phyloP scores from a whole-genome alignment of 2,888 invertebrate species.

The Rotaria macrura region DNA sequence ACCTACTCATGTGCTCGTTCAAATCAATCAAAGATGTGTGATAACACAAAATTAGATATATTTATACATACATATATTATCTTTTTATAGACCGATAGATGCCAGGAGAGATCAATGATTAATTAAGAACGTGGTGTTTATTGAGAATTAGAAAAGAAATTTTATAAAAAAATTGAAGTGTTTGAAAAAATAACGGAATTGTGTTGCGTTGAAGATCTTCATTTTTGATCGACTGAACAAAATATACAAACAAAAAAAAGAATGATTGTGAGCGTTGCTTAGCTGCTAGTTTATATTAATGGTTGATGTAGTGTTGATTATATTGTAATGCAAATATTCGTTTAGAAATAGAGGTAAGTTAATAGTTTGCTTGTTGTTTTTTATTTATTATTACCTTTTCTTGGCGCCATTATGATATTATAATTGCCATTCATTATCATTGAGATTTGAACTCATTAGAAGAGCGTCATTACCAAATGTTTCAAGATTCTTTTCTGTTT shows the following conservation, averaged over 20 bases:
- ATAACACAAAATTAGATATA: too few species aligned
- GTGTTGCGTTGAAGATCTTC: not conserved
- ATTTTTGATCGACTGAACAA: not conserved
- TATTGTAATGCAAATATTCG: not conserved
- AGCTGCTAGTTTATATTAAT: not conserved
- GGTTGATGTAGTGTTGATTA: not conserved
- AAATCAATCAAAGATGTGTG: too few species aligned
- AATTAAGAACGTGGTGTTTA: not conserved
- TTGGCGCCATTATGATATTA: not conserved
- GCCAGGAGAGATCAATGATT: not conserved
- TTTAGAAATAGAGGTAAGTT: not conserved
- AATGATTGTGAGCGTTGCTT: not conserved
- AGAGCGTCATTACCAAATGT: slow-evolving; percentile 12
- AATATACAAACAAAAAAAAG: not conserved
- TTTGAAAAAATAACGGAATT: not conserved
- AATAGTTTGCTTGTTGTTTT: not conserved
- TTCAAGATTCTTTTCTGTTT: not conserved
- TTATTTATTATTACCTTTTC: not conserved
- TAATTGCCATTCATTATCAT: not conserved
- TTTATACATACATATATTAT: too few species aligned
- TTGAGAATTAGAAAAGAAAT: not conserved
- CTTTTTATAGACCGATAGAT: not conserved
- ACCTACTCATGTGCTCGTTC: too few species aligned
- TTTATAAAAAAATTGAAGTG: not conserved
- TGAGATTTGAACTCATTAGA: not conserved